Evolutionary conservation across 2,888 invertebrate species (phyloP), one percentile per base, ranked within the genome.

Genomic region (Hirtodrosophila alboralis): DNA sequence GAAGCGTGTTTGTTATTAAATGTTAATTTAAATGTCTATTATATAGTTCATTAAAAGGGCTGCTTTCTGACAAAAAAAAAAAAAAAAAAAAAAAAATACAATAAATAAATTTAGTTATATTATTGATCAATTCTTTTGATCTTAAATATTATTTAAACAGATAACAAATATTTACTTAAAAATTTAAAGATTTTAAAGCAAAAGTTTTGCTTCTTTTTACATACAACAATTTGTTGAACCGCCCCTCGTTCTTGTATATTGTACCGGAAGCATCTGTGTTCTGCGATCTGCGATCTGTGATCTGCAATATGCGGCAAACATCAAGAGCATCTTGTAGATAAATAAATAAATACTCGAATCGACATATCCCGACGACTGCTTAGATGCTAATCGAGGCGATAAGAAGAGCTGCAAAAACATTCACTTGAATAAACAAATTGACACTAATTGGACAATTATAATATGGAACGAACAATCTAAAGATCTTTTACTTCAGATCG

Each of bases 401-500:
- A 61, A 60, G 72, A n/a, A n/a, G n/a, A 66, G 66, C 72, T 12
- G n/a, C n/a, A n/a, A n/a, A 26, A 44, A 31, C 30, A 45, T 47
- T 38, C 63, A 43, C 63, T 49, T 26, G 30, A 53, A 43, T 64
- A 43, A 47, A 26, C 43, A 54, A 78, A 78, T 84, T 80, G 81
- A 84, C 68, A 64, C 49, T 80, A 84, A 78, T 78, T 78, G 84
- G 58, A 58, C 75, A 64, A 78, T 77, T 74, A 76, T 73, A n/a
- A n/a, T 10, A 47, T 52, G 49, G 16, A 34, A 9, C 23, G 23
- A 23, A n/a, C 34, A 36, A 36, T 45, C 28, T 10, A 27, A 41
- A 58, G 57, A 58, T 58, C 40, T 30, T 38, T 9, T 21, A 16
- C 33, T 16, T 26, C 4, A n/a, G n/a, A 8, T 4, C 14, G 10